These are phyloP conservation scores for Belonocnema kinseyi DNA, from an alignment of 1,140 invertebrate genomes.

Conservation along the genomic window DNA sequence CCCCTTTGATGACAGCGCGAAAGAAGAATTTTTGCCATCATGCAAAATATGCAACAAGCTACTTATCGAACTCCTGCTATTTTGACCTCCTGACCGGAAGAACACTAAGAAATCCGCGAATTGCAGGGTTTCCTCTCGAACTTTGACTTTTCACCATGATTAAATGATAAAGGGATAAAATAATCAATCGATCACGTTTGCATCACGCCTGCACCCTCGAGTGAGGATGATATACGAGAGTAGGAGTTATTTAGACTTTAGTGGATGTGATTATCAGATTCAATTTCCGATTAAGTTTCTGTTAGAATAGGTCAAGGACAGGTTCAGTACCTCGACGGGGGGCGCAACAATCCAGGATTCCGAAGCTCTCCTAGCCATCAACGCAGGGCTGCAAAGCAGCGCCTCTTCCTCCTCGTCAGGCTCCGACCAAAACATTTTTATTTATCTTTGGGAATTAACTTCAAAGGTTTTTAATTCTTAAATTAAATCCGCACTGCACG, in stretches of 20 bases:
- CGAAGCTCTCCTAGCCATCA: constrained; percentile 87
- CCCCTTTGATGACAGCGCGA: constrained; percentile 13
- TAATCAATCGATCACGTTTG: neutral
- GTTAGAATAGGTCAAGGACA: constrained; percentile 1
- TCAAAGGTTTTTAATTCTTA: constrained; percentile 10
- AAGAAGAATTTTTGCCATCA: constrained; percentile 6
- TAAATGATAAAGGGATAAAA: neutral
- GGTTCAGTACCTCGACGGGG: constrained; percentile 83
- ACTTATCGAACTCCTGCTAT: constrained; percentile 5
- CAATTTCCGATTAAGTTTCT: neutral
- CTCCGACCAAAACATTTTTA: constrained; percentile 82
- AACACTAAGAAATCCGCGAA: neutral
- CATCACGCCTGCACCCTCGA: too few relatives aligned
- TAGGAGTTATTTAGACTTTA: neutral
- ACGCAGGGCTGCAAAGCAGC: constrained; percentile 88
- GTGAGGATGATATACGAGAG: neutral
- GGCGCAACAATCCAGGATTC: constrained; percentile 91
- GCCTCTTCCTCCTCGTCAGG: constrained; percentile 88
- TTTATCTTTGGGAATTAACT: neutral
- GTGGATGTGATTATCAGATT: neutral
- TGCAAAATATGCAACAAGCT: neutral
- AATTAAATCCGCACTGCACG: neutral
- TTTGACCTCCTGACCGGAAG: constrained; percentile 10
- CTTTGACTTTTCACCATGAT: neutral
- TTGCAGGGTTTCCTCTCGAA: neutral